phyloP scores from a whole-genome alignment of 2,113 vertebrate species.

The Cromileptes altivelis region DNA sequence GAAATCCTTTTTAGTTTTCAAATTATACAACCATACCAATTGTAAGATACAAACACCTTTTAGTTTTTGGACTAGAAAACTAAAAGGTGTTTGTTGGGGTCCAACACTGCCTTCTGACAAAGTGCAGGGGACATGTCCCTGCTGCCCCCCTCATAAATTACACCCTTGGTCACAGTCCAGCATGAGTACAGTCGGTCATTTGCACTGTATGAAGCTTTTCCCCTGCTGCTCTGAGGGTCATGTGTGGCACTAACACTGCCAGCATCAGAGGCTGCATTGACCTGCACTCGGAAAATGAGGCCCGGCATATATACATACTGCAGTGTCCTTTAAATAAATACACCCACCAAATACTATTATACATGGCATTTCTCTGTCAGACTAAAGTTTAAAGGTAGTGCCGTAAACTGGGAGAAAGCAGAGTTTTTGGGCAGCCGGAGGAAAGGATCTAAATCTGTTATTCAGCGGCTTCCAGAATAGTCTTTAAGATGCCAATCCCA shows the following conservation, averaged over 20 bases:
- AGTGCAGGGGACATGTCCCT: too few relatives aligned
- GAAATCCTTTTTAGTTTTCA: too few relatives aligned
- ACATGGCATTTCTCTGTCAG: conserved; percentile 31
- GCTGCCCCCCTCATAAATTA: too few relatives aligned
- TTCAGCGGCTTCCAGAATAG: conserved; percentile 35
- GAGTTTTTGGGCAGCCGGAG: conserved; percentile 4
- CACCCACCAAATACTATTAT: neutral
- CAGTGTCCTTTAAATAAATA: conserved; percentile 20
- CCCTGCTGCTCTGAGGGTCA: conserved; percentile 12
- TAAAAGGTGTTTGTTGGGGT: too few relatives aligned
- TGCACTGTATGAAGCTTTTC: neutral
- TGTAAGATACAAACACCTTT: too few relatives aligned
- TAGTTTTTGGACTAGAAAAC: too few relatives aligned
- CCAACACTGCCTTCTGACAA: too few relatives aligned
- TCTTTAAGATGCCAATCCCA: conserved; percentile 60
- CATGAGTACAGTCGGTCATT: conserved; percentile 7
- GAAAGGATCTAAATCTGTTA: conserved; percentile 49
- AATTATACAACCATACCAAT: too few relatives aligned
- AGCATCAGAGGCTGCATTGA: neutral
- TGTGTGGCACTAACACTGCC: neutral
- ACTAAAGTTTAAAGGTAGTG: conserved; percentile 17
- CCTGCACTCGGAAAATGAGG: neutral
- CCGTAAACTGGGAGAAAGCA: neutral
- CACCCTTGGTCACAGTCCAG: neutral
- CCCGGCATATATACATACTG: neutral